Base-by-base conservation (phyloP, 2,888 invertebrate genomes). In the Rhingia rostrata region DNA sequence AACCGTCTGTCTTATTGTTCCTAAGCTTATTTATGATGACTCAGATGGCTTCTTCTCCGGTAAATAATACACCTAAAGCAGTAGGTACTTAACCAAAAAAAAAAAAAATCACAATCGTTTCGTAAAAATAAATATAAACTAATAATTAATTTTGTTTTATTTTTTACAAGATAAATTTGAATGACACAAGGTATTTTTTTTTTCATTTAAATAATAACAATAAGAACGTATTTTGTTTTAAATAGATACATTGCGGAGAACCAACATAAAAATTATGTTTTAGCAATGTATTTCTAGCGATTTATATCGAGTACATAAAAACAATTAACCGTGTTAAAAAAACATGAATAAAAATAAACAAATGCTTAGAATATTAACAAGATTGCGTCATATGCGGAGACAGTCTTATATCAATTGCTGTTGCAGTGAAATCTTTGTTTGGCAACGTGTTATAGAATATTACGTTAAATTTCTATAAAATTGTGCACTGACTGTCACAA, bases 371-470 rank as follows among this genome's bases (percentile, higher is more conserved):
- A 47, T 10, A 6, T 6, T 58, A 56, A 47, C 30, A 47, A 49
- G 7, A 22, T 30, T 51, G 10, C 22, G 7, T 9, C 53, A 39
- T 33, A 30, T 45, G 22, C 22, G 35, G n/a, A 30, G 45, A 45
- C 35, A 45, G 47, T 63, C 61, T n/a, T 72, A 61, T 53, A 61
- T 53, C 60, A 61, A 45, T 49, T 30, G 30, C 35, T 45, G 37
- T 60, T 60, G 47, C 35, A 60, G 22, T 32, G 12, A 6, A 56
- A n/a, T 39, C 4, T 22, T 67, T 61, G 43, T 72, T 61, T 72
- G 61, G 61, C 53, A 61, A 72, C 43, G 51, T 47, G 12, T 47
- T 43, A 43, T 32, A 43, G 12, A 43, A 43, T 54, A 45, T n/a
- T 43, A 22, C 56, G 7, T n/a, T 67, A 56, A 70, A 30, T 47